phyloP scores from a whole-genome alignment of 2,888 invertebrate genomes.

The Ametastegia equiseti region DNA sequence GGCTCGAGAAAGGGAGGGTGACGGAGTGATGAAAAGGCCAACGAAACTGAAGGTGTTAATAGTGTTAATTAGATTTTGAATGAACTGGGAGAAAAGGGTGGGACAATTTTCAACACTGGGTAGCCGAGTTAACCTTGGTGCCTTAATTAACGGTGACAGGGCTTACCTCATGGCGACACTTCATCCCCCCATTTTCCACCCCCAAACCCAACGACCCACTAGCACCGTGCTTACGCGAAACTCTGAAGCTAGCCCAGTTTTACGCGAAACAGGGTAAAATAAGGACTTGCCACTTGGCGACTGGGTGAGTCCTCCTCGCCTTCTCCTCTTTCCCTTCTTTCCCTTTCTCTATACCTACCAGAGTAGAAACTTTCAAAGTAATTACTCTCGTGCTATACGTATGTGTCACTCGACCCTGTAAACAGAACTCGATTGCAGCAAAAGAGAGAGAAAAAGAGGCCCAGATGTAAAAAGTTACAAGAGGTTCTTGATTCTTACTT shows the following conservation, averaged over 20 bases:
- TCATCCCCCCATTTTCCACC: neutral
- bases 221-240: neutral
- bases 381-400: constrained; percentile 15
- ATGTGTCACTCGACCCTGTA: no score
- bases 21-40: neutral
- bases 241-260: constrained; percentile 31
- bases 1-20: neutral
- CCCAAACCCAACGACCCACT: neutral
- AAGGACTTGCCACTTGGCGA: constrained; percentile 35
- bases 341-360: neutral
- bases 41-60: neutral
- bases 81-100: neutral
- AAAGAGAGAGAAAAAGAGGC: no score
- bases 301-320: constrained; percentile 3
- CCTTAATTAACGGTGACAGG: constrained; percentile 34
- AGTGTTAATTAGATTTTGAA: constrained; percentile 23
- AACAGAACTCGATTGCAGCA: no score
- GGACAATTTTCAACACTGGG: neutral
- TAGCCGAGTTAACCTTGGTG: constrained; percentile 13
- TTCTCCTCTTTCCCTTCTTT: neutral
- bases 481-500: no score
- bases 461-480: neutral
- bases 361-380: constrained; percentile 37
- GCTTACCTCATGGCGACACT: constrained; percentile 12
- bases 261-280: constrained; percentile 15